These are phyloP conservation scores for Melitaea cinxia DNA, from an alignment of 1,140 invertebrate species.

Conservation along the genomic window DNA sequence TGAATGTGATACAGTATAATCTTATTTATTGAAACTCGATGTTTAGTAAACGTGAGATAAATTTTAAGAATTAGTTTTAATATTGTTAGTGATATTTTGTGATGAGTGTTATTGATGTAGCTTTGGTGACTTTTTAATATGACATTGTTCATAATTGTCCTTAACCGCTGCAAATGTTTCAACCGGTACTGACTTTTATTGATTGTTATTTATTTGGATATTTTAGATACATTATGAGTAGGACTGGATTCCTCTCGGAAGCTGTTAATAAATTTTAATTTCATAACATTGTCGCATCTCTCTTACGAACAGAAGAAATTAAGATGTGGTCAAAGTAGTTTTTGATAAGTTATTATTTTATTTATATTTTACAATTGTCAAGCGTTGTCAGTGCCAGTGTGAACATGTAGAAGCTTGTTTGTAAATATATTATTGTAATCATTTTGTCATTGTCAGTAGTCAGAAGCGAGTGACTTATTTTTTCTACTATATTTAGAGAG, in stretches of 20 bases:
- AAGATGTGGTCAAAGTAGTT: too few species aligned
- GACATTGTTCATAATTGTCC: conserved; percentile 4
- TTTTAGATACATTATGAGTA: too few species aligned
- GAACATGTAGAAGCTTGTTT: conserved; percentile 18
- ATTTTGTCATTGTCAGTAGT: conserved; percentile 17
- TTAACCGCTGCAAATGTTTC: background rate
- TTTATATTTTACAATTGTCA: background rate
- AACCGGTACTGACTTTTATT: background rate
- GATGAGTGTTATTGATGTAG: conserved; percentile 17
- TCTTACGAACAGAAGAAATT: too few species aligned
- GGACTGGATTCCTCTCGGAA: too few species aligned
- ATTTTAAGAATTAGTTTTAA: conserved; percentile 14
- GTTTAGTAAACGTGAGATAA: conserved; percentile 2
- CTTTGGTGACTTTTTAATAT: conserved; percentile 3
- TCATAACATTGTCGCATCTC: too few species aligned
- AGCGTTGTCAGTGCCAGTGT: background rate
- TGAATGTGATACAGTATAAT: conserved; percentile 26
- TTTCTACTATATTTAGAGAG: conserved; percentile 53
- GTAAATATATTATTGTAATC: conserved; percentile 13
- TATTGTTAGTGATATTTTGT: conserved; percentile 23
- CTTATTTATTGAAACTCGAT: conserved; percentile 22
- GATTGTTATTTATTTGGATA: background rate
- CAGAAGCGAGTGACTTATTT: conserved; percentile 45
- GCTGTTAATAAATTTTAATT: too few species aligned
- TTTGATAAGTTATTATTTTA: too few species aligned